Evolutionary conservation across 2,797 vertebrate genomes (phyloP), one percentile per base, ranked within the genome.

Genomic region (Picus viridis): DNA sequence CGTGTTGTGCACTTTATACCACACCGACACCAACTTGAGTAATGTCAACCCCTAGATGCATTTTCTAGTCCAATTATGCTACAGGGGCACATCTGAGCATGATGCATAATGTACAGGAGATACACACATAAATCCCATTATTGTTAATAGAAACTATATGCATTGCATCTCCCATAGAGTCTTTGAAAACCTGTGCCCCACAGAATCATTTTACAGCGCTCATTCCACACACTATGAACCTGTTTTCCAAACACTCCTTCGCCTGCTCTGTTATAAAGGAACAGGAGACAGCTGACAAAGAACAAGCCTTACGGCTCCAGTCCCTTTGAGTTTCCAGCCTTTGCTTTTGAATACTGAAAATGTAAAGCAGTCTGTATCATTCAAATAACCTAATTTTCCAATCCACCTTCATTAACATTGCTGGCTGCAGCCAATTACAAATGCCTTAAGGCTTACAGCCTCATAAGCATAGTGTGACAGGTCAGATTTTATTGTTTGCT

Each of bases 361-460:
- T 34, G 68, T 82, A 94, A 86, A 82, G n/a, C 45, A 78, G 69
- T 18, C 39, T 71, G 36, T 85, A 90, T 93, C 88, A 87, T 57
- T 47, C 80, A 86, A 86, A 82, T 90, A 91, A 96, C 94, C 86
- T 83, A 41, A 90, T 91, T 92, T 94, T 94, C 80, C 81, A 88
- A 88, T 86, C 80, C 58, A 80, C 90, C 85, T 93, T 90, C 59
- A 87, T 94, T 89, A 95, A 80, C 56, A 67, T 68, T 90, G 62
- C 76, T 76, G 74, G 57, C 56, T 93, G 79, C 82, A 94, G 86
- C 77, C 93, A 94, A 78, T 91, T 76, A 92, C 91, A 94, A 92
- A 88, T 70, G 61, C 78, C 89, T 93, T 78, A 67, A 83, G 73
- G 76, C 75, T 88, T 27, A 59, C 8, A 81, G 72, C 84, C 79